These are phyloP conservation scores for Pimephales promelas DNA, from an alignment of 2,113 vertebrate genomes.

Conservation along the genomic window DNA sequence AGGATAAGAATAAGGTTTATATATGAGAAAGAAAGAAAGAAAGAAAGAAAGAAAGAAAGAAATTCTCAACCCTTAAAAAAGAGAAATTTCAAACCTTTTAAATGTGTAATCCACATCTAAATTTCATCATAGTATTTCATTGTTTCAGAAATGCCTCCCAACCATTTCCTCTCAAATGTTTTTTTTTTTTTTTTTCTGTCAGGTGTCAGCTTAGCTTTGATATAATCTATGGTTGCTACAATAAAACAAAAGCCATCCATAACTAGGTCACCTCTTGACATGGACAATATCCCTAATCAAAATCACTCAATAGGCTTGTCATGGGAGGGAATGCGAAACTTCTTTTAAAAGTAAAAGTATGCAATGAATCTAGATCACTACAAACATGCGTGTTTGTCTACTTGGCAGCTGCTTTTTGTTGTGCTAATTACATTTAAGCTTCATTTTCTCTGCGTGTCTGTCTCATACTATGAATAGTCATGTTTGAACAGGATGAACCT, in stretches of 20 bases:
- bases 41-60: background rate
- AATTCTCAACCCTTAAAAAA: background rate
- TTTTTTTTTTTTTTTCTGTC: too few relatives aligned
- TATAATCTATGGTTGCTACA: background rate
- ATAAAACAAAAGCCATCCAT: background rate
- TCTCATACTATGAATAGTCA: slow-evolving; percentile 1
- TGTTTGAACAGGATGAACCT: slow-evolving; percentile 33
- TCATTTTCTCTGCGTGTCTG: background rate
- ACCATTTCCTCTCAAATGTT: background rate
- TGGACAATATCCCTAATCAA: slow-evolving; percentile 1
- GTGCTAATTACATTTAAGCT: slow-evolving; percentile 20
- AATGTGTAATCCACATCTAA: background rate
- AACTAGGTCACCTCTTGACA: slow-evolving; percentile 7
- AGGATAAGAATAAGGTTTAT: background rate
- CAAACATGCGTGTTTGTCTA: background rate
- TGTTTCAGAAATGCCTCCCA: background rate
- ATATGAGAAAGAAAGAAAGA: background rate
- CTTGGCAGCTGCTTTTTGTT: background rate
- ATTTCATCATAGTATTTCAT: background rate
- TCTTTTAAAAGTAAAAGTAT: slow-evolving; percentile 2
- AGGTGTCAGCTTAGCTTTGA: background rate
- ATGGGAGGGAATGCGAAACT: background rate
- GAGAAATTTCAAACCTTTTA: background rate
- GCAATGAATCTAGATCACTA: background rate
- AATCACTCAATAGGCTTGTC: background rate